phyloP scores from a whole-genome alignment of 1,140 invertebrate genomes.

The Drosophila lowei region DNA sequence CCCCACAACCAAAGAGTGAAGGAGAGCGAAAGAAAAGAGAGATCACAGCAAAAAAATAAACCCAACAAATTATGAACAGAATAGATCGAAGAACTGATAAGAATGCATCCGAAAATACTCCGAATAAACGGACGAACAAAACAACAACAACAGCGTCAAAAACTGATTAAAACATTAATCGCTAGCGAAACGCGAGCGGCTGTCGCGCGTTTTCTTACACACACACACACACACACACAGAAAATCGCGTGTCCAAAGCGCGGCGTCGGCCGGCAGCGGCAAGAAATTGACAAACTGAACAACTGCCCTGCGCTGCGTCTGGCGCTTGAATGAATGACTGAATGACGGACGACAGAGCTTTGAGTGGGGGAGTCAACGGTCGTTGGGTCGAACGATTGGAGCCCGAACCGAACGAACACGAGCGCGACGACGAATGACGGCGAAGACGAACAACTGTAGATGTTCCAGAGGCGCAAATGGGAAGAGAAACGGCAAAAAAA shows the following conservation, averaged over 20 bases:
- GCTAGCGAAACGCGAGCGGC: slow-evolving; percentile 54
- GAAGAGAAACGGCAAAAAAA: slow-evolving; percentile 18
- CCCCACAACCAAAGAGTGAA: not conserved
- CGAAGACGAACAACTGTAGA: slow-evolving; percentile 24
- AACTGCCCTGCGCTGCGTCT: slow-evolving; percentile 69
- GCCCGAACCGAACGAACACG: slow-evolving; percentile 5
- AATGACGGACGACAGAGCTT: slow-evolving; percentile 49
- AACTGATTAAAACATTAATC: slow-evolving; percentile 71
- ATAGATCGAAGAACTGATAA: slow-evolving; percentile 55
- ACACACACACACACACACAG: slow-evolving; percentile 17
- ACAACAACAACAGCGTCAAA: slow-evolving; percentile 13
- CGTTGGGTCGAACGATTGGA: slow-evolving; percentile 33
- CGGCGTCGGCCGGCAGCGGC: slow-evolving; percentile 1
- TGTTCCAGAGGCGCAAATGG: slow-evolving; percentile 62
- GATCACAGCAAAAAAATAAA: slow-evolving; percentile 4
- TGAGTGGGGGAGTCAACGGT: slow-evolving; percentile 46
- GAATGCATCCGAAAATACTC: slow-evolving; percentile 37
- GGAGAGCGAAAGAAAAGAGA: no score
- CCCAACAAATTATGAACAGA: slow-evolving; percentile 42
- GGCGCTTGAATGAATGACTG: slow-evolving; percentile 68
- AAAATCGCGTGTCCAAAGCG: slow-evolving; percentile 42
- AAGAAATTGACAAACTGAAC: slow-evolving; percentile 57
- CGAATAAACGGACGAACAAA: slow-evolving; percentile 2
- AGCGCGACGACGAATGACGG: not conserved
- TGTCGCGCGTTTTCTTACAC: slow-evolving; percentile 55